Conservation (phyloP, 2,113 vertebrate species). For the Cnemophilus loriae region DNA sequence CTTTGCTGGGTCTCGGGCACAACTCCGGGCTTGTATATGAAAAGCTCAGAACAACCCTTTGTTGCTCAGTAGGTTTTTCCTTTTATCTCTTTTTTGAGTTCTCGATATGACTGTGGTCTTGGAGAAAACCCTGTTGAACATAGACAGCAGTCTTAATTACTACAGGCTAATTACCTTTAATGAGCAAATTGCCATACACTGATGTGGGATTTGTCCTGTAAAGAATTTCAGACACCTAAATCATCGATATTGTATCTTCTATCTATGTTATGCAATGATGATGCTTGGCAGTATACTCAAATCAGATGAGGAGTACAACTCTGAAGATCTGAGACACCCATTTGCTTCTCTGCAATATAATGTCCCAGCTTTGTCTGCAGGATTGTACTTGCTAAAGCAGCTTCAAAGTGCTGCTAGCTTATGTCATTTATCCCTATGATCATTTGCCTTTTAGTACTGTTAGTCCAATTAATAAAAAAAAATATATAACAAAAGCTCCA, state of each 20-base stretch:
- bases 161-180: constrained; percentile 1
- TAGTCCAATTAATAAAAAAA: not conserved
- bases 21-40: not conserved
- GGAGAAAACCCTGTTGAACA: not conserved
- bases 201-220: not conserved
- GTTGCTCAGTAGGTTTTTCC: not conserved
- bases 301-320: not conserved
- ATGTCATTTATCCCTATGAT: not conserved
- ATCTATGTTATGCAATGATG: not conserved
- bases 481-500: not conserved
- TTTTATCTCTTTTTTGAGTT: not conserved
- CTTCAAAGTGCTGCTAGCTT: not conserved
- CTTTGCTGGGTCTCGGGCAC: not conserved
- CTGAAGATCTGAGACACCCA: not conserved
- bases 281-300: not conserved
- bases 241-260: not conserved
- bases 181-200: not conserved
- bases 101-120: not conserved
- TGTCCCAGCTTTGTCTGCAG: not conserved
- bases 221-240: not conserved
- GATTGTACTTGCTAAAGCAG: not conserved
- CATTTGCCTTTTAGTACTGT: not conserved
- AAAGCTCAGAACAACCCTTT: not conserved
- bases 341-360: not conserved
- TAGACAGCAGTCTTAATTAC: not conserved